Percentiles rank a stretch among this genome's conserved stretches.
Evolutionary conservation across 2,888 invertebrate species (phyloP).

Genomic region (Arrhopalites spinosus): DNA sequence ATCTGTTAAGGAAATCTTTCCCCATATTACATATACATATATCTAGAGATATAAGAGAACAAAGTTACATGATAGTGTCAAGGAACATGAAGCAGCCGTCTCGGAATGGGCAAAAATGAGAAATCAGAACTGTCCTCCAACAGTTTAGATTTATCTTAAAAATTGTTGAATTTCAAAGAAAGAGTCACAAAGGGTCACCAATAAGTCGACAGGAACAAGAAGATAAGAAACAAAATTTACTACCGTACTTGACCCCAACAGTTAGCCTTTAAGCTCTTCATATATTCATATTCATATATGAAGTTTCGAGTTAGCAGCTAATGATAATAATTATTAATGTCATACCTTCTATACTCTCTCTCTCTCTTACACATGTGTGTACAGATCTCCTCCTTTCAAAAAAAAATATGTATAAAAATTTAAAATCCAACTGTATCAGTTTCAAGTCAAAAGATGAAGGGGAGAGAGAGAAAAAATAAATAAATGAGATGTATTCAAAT

Average conservation of each 20-base stretch:
- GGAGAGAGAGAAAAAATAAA: neutral
- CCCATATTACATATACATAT: neutral
- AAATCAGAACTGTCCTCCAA: slow-evolving; percentile 6
- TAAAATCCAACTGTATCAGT: too few species aligned
- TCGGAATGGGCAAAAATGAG: slow-evolving; percentile 16
- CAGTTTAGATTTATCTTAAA: neutral
- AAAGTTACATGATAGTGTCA: slow-evolving; percentile 2
- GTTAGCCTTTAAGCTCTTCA: slow-evolving; percentile 24
- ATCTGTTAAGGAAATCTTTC: neutral
- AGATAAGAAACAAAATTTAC: slow-evolving; percentile 30
- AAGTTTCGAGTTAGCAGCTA: neutral
- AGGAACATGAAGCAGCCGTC: slow-evolving; percentile 32
- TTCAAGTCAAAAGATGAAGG: too few species aligned
- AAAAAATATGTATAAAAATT: too few species aligned
- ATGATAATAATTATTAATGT: slow-evolving; percentile 4
- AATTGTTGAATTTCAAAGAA: neutral
- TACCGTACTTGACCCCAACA: slow-evolving; percentile 28
- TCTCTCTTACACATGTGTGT: neutral
- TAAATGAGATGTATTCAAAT: too few species aligned
- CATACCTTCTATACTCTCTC: neutral
- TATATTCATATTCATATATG: neutral
- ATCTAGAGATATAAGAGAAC: slow-evolving; percentile 7
- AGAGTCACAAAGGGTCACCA: slow-evolving; percentile 19
- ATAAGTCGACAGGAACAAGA: slow-evolving; percentile 31
- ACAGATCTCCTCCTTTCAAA: too few species aligned